phyloP scores from a whole-genome alignment of 2,888 invertebrate species.

The Oasisia sp. region DNA sequence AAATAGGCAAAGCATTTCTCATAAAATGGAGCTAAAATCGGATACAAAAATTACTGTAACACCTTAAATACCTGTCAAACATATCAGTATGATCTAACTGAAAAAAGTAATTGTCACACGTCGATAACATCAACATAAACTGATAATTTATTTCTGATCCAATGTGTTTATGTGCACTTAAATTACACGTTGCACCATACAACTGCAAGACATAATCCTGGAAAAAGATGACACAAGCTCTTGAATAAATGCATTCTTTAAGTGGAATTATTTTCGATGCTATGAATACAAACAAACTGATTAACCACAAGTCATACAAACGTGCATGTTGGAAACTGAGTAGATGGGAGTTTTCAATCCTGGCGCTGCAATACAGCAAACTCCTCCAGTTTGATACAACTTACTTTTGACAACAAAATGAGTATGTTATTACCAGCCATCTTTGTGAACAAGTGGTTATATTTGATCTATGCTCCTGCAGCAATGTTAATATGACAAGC shows the following conservation, averaged over 20 bases:
- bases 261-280: background rate
- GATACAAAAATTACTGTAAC: too few relatives aligned
- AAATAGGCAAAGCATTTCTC: background rate
- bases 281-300: background rate
- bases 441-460: background rate
- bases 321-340: background rate
- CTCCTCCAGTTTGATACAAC: background rate
- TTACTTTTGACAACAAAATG: background rate
- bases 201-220: background rate
- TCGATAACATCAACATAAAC: constrained; percentile 12
- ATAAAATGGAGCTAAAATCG: background rate
- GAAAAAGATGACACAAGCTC: background rate
- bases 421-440: background rate
- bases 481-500: background rate
- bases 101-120: background rate
- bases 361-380: background rate
- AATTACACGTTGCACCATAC: background rate
- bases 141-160: background rate
- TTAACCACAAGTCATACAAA: background rate
- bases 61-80: too few relatives aligned
- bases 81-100: background rate
- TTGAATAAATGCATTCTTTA: background rate
- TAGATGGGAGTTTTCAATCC: background rate
- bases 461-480: background rate
- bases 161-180: background rate